These are phyloP conservation scores for Chloroceryle aenea DNA, from an alignment of 2,113 vertebrate species.

Conservation along the genomic window DNA sequence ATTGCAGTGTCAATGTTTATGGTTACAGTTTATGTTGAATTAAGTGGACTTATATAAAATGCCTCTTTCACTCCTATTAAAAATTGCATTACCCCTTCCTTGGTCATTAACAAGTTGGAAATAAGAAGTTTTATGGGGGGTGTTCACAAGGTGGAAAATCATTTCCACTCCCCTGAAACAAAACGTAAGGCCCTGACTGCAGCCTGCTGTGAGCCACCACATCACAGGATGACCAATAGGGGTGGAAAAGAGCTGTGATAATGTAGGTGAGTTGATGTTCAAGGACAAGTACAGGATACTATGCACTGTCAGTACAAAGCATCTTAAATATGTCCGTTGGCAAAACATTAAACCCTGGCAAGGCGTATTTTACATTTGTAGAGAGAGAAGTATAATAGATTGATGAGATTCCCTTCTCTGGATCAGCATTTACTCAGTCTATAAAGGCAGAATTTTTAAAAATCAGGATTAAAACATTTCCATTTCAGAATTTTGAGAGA, in stretches of 20 bases:
- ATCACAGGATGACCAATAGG: neutral
- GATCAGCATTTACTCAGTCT: neutral
- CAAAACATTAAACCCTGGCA: neutral
- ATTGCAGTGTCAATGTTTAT: accelerated
- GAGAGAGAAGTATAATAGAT: neutral
- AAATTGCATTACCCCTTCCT: neutral
- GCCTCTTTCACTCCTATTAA: too few species aligned
- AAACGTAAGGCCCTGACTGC: neutral
- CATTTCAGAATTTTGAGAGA: neutral
- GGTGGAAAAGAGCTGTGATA: neutral
- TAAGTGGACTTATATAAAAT: neutral
- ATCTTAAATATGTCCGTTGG: neutral
- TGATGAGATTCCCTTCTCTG: neutral
- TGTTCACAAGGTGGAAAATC: neutral
- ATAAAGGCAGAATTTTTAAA: neutral
- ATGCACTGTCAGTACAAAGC: neutral
- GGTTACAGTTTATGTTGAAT: neutral
- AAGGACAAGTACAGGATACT: neutral
- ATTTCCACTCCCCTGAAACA: neutral
- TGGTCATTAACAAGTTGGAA: neutral
- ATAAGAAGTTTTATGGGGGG: neutral
- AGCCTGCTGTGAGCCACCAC: neutral
- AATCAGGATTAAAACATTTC: neutral
- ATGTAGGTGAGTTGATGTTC: neutral
- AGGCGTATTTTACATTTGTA: neutral